Evolutionary conservation across 2,113 vertebrate genomes (phyloP).

Genomic region (Pteruthius melanotis): DNA sequence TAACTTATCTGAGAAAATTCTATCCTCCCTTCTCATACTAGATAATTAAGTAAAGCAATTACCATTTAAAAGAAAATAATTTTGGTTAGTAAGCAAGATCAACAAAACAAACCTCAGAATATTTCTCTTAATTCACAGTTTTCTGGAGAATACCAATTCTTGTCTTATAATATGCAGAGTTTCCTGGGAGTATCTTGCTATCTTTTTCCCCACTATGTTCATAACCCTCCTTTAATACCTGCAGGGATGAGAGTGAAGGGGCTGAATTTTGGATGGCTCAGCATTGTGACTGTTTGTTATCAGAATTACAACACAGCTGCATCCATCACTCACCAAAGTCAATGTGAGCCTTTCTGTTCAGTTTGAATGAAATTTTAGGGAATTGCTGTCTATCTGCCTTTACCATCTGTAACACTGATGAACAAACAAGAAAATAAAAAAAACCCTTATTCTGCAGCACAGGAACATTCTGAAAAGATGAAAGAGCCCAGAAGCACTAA

Average conservation of each 20-base stretch:
- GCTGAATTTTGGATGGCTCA: neutral
- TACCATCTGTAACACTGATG: neutral
- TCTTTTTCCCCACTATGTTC: neutral
- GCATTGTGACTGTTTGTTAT: neutral
- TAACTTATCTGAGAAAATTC: neutral
- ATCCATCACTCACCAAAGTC: neutral
- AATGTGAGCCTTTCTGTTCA: neutral
- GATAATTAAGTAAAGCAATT: conserved; percentile 9
- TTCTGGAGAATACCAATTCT: neutral
- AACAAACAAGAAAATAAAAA: neutral
- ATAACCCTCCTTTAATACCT: neutral
- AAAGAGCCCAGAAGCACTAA: neutral
- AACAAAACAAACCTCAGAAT: neutral
- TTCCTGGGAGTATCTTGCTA: neutral
- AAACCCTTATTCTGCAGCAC: neutral
- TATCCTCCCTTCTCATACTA: neutral
- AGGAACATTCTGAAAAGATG: neutral
- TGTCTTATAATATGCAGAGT: neutral
- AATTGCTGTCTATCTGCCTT: neutral
- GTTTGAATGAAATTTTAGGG: neutral
- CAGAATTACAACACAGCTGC: neutral
- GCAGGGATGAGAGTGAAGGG: neutral
- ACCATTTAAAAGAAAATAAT: neutral
- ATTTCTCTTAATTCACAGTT: neutral
- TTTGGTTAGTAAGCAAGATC: neutral